Base-by-base conservation (phyloP, 1,140 invertebrate species). In the Euwallacea fornicatus region DNA sequence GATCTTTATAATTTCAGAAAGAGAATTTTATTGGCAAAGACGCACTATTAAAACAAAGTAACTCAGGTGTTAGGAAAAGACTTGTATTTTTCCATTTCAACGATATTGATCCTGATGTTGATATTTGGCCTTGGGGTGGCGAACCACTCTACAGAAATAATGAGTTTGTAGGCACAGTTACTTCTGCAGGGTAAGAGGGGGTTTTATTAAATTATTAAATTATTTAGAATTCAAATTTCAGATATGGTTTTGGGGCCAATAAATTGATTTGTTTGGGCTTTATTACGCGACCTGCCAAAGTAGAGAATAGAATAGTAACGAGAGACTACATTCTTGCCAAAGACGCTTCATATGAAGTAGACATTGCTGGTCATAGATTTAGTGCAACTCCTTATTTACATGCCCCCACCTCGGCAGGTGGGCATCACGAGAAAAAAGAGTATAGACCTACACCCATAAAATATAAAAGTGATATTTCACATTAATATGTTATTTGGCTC, bases 121-220 rank as follows among this genome's bases (percentile, higher is more conserved):
- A 94, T 82, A 85, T 90, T 15, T 93, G 91, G 91, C 89, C 91
- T 0, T 93, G 91, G 89, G 91, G 92, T 47, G 88, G 89, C 47
- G 93, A 95, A 79, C 91, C 92, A 0, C 85, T 95, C 66, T 95
- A 89, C 80, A 81, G 87, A 66, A 85, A 89, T 73, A 86, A 86
- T 41, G 83, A 88, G 78, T 89, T 86, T 81, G 89, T 89, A 56
- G 93, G 93, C n/a, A 86, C 86, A 33, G 88, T 90, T 9, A 93
- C 91, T 11, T 92, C 91, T n/a, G 88, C 89, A 58, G 89, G 89
- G 77, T 94, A 88, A 69, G 41, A 59, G 42, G 53, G 7, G n/a
- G 41, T 42, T 47, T 67, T 33, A 33, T 33, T 67, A 43, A 43
- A 59, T 42, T 58, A 11, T 66, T 42, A 42, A 73, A 65, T 41